phyloP scores from a whole-genome alignment of 2,797 vertebrate species.

The Heliangelus exortis region DNA sequence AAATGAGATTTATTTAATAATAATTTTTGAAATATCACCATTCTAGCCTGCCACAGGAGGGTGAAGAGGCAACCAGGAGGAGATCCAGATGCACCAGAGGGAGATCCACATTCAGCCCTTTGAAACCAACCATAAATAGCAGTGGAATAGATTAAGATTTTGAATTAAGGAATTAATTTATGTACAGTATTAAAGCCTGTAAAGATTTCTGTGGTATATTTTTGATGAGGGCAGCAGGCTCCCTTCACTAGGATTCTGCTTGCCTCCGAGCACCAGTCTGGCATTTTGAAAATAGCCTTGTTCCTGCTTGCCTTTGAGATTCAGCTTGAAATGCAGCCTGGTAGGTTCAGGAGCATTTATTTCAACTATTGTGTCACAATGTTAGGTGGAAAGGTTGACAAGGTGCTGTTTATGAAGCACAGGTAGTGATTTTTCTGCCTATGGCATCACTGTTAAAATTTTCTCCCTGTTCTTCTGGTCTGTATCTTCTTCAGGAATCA shows the following conservation, averaged over 20 bases:
- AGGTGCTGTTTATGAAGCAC: not conserved
- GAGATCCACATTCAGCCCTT: not conserved
- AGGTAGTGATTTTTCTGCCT: not conserved
- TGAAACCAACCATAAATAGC: not conserved
- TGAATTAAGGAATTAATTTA: not conserved
- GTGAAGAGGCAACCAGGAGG: not conserved
- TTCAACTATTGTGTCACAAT: not conserved
- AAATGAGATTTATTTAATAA: not conserved
- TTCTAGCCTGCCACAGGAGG: not conserved
- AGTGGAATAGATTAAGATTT: not conserved
- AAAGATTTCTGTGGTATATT: not conserved
- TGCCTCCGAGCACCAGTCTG: not conserved
- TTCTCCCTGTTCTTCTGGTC: not conserved
- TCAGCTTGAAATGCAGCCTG: not conserved
- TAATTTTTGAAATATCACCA: not conserved
- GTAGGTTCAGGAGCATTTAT: not conserved
- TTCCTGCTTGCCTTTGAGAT: not conserved
- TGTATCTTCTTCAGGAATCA: not conserved
- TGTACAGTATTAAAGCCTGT: not conserved
- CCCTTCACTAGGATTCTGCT: not conserved
- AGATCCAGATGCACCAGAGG: not conserved
- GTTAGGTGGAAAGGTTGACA: not conserved
- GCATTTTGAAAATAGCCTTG: not conserved
- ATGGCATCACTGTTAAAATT: not conserved
- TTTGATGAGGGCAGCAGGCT: not conserved